Percentiles rank a stretch among this genome's conserved stretches.
Conservation (phyloP, 1,140 invertebrate species). For the Danaus plexippus region DNA sequence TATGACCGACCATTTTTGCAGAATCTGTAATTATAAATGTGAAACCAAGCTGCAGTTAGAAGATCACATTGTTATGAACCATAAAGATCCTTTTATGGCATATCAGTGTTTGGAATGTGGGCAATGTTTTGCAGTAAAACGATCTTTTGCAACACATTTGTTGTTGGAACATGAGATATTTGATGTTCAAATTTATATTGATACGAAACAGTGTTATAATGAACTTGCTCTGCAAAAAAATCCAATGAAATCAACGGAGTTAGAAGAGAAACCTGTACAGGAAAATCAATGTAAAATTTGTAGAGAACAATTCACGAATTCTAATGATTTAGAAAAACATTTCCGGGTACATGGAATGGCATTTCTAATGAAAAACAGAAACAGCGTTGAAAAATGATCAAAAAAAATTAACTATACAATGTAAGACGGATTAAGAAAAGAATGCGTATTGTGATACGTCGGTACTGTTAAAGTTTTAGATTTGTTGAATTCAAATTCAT, state of each 20-base stretch:
- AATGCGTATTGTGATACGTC: too few species aligned
- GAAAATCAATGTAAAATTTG: slow-evolving; percentile 79
- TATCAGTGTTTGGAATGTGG: slow-evolving; percentile 80
- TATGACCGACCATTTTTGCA: slow-evolving; percentile 44
- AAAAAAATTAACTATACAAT: too few species aligned
- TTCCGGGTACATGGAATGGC: slow-evolving; percentile 79
- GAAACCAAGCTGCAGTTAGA: slow-evolving; percentile 64
- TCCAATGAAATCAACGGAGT: slow-evolving; percentile 34
- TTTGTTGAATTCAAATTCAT: too few species aligned
- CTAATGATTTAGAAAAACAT: slow-evolving; percentile 74
- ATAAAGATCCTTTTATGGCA: slow-evolving; percentile 72
- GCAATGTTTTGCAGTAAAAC: slow-evolving; percentile 77
- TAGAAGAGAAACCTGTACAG: slow-evolving; percentile 57
- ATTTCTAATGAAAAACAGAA: slow-evolving; percentile 70
- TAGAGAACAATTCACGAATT: slow-evolving; percentile 73
- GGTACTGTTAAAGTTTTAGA: too few species aligned
- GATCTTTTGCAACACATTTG: slow-evolving; percentile 77
- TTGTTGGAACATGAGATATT: slow-evolving; percentile 74
- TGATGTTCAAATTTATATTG: slow-evolving; percentile 73
- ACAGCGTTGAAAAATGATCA: too few species aligned
- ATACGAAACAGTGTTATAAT: slow-evolving; percentile 72
- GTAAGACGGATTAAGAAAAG: too few species aligned
- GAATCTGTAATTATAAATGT: slow-evolving; percentile 70
- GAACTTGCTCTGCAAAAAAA: slow-evolving; percentile 65
- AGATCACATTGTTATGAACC: slow-evolving; percentile 66